Conservation (phyloP, 1,140 invertebrate genomes). For the Camponotus floridanus region DNA sequence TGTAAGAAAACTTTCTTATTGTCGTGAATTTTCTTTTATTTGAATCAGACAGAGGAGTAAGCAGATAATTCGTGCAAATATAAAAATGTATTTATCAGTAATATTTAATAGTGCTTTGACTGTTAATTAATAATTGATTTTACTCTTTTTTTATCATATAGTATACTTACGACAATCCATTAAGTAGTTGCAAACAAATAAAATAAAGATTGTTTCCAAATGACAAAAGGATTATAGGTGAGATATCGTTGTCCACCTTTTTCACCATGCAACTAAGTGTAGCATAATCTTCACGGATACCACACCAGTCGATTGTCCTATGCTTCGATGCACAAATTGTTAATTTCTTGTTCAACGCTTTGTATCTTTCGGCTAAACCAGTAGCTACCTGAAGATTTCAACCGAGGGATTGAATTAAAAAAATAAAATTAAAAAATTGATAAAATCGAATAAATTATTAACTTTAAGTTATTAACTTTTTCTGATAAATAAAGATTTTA, state of each 20-base stretch:
- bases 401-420: background rate
- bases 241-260: slow-evolving; percentile 87
- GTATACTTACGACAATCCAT: slow-evolving; percentile 89
- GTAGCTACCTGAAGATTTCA: slow-evolving; percentile 79
- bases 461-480: no score
- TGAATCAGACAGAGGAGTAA: background rate
- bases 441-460: no score
- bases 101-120: background rate
- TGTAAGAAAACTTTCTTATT: background rate
- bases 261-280: slow-evolving; percentile 87
- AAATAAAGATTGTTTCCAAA: slow-evolving; percentile 91
- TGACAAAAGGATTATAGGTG: slow-evolving; percentile 88
- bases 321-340: slow-evolving; percentile 45
- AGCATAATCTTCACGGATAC: slow-evolving; percentile 88
- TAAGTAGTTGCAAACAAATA: slow-evolving; percentile 90
- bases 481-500: slow-evolving; percentile 38
- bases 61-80: background rate
- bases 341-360: slow-evolving; percentile 78
- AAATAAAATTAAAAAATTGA: slow-evolving; percentile 12
- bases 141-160: background rate
- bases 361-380: slow-evolving; percentile 83
- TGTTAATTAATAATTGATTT: slow-evolving; percentile 15
- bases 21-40: background rate
- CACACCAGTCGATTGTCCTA: slow-evolving; percentile 84
- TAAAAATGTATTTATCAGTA: background rate